These are phyloP conservation scores for Proctacanthus coquilletti DNA, from an alignment of 1,140 invertebrate genomes.

Conservation along the genomic window DNA sequence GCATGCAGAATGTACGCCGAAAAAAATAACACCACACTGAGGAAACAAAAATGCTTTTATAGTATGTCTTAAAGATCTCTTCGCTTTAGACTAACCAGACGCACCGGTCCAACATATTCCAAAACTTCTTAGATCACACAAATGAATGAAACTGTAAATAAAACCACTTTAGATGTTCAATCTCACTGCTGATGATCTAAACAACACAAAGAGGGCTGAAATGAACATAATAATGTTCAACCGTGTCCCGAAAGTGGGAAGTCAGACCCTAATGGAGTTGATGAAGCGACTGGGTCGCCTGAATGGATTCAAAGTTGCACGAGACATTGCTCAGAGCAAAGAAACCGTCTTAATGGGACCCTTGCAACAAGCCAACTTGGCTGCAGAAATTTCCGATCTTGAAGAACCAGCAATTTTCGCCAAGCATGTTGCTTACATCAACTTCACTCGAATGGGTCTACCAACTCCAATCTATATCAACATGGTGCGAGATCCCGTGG, in stretches of 20 bases:
- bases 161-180: too few relatives aligned
- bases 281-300: slow-evolving; percentile 51
- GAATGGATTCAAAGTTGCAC: slow-evolving; percentile 65
- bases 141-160: too few relatives aligned
- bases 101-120: too few relatives aligned
- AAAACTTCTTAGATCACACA: too few relatives aligned
- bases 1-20: too few relatives aligned
- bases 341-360: slow-evolving; percentile 40
- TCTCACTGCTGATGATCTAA: slow-evolving; percentile 37
- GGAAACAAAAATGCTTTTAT: too few relatives aligned
- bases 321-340: slow-evolving; percentile 65
- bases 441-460: slow-evolving; percentile 54
- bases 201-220: slow-evolving; percentile 58
- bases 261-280: slow-evolving; percentile 77
- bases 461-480: slow-evolving; percentile 79
- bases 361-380: slow-evolving; percentile 49
- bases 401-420: slow-evolving; percentile 44
- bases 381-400: slow-evolving; percentile 35
- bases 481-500: slow-evolving; percentile 71
- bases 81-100: too few relatives aligned
- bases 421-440: slow-evolving; percentile 66
- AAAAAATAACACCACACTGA: too few relatives aligned
- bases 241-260: slow-evolving; percentile 69
- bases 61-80: too few relatives aligned
- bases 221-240: slow-evolving; percentile 76